Base-by-base conservation (phyloP, 2,888 invertebrate species). In the Selenia dentaria region DNA sequence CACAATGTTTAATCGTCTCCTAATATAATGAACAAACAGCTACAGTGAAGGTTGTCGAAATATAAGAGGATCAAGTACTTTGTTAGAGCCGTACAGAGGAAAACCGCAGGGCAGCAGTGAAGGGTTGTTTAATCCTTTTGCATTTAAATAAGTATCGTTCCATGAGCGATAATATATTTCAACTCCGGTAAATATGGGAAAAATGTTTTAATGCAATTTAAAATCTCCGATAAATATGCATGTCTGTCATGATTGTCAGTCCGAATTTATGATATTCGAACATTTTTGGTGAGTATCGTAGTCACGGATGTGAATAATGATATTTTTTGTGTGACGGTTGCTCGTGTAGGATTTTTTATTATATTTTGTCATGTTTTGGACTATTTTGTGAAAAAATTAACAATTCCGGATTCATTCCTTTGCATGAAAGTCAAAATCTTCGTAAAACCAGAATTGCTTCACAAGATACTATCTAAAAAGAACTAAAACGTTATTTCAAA, bases 201-300 rank as follows among this genome's bases (percentile, higher is more conserved):
- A 41, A 53, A 54, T 58, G 47, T 53, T 51, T 44, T 37, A 29
- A 34, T 36, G 35, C 51, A 51, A 55, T 58, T 55, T 43, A 51
- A 58, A 53, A 49, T 48, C 14, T 38, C 31, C 51, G 42, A 53
- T 51, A 58, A 55, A 58, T 58, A 53, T 58, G 51, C 51, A 55
- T 48, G 46, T 33, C 46, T 37, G 57, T 39, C 49, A 37, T 50
- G 52, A 45, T 51, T 48, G 52, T 50, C 54, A 35, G 42, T 35
- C 39, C 38, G 35, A 45, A 28, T 41, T 27, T 25, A 33, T 29
- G 43, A 41, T 43, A 48, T 31, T 27, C 43, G 38, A 26, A 28
- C 31, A 45, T 45, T 43, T 45, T 36, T 49, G 28, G 5, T 11
- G 32, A 12, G 27, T 26, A 27, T 42, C 42, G 26, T 20, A 38